phyloP scores from a whole-genome alignment of 37 sponge, comb jelly and placozoan genomes.

The Tethya wilhelma region DNA sequence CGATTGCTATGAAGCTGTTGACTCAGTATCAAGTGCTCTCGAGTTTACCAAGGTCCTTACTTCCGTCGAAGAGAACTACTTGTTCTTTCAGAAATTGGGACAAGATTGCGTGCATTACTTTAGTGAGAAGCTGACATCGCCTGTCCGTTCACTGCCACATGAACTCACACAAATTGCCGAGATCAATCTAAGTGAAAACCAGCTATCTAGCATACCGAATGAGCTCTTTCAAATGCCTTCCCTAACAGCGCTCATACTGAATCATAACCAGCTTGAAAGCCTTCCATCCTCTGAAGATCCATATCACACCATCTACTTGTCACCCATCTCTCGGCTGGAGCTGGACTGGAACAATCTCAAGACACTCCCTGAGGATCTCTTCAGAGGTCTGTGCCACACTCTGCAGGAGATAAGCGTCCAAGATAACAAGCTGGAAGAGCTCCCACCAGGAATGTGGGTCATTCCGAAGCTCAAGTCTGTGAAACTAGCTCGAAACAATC shows the following conservation, averaged over 20 bases:
- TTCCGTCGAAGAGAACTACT: neutral
- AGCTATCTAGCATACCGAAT: conserved; percentile 36
- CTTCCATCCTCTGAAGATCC: conserved; percentile 45
- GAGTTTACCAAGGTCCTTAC: neutral
- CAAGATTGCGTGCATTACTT: conserved; percentile 45
- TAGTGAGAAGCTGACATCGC: neutral
- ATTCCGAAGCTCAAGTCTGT: conserved; percentile 54
- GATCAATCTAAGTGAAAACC: conserved; percentile 53
- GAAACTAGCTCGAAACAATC: conserved; percentile 46
- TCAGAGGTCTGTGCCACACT: conserved; percentile 12
- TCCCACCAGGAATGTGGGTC: conserved; percentile 79
- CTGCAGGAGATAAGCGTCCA: conserved; percentile 56
- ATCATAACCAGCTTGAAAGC: conserved; percentile 38
- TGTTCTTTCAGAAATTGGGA: conserved; percentile 22
- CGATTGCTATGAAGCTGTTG: conserved; percentile 32
- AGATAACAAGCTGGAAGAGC: conserved; percentile 39
- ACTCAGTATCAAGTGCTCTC: conserved; percentile 21
- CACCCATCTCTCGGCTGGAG: conserved; percentile 18
- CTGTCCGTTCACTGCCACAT: neutral
- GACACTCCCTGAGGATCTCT: conserved; percentile 57
- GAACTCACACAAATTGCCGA: conserved; percentile 30
- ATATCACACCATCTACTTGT: conserved; percentile 27
- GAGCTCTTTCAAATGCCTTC: conserved; percentile 62
- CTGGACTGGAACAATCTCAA: conserved; percentile 56
- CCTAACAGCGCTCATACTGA: conserved; percentile 36